Evolutionary conservation across 1,140 invertebrate genomes (phyloP).

Genomic region (Penaeus chinensis): DNA sequence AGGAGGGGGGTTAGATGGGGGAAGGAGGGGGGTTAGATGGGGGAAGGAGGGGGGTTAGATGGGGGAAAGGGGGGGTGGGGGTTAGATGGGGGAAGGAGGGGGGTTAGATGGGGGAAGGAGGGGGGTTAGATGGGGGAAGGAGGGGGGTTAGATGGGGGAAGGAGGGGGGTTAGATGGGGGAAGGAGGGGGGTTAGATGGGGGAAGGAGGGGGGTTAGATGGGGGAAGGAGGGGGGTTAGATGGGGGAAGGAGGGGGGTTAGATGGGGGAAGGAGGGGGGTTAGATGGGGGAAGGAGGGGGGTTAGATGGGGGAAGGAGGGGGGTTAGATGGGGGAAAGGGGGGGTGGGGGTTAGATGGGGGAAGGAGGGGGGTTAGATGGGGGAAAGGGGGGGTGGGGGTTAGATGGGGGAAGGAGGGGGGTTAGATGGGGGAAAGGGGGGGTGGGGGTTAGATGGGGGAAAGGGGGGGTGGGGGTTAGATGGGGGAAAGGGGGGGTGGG

Average conservation of each 20-base stretch:
- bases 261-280: not conserved
- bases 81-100: not conserved
- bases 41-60: not conserved
- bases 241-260: not conserved
- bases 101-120: not conserved
- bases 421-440: not conserved
- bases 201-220: not conserved
- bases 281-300: not conserved
- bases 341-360: not conserved
- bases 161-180: not conserved
- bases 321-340: not conserved
- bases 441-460: not conserved
- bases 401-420: not conserved
- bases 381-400: not conserved
- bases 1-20: not conserved
- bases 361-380: not conserved
- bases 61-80: conserved; percentile 1
- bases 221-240: not conserved
- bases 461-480: not conserved
- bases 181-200: not conserved
- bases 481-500: not conserved
- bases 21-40: not conserved
- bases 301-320: not conserved
- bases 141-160: too few species aligned
- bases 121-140: too few species aligned